Evolutionary conservation across 2,113 vertebrate genomes (phyloP).

Genomic region (Sminthopsis crassicaudata): DNA sequence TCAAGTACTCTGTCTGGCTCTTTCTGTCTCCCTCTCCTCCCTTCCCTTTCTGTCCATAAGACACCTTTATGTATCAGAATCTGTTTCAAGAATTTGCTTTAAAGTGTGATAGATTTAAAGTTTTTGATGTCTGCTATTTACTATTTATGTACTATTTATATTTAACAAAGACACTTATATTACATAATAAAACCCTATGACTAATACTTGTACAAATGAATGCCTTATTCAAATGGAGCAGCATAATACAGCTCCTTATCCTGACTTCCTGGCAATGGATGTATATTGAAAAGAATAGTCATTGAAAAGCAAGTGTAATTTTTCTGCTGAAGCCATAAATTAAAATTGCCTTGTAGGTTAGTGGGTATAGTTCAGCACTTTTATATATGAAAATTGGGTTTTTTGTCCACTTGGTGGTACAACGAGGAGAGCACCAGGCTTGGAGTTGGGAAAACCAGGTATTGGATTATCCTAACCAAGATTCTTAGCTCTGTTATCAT

Average conservation of each 20-base stretch:
- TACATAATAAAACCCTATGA: not conserved
- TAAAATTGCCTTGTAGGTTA: not conserved
- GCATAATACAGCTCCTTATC: not conserved
- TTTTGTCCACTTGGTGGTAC: not conserved
- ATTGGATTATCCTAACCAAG: not conserved
- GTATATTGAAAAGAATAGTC: not conserved
- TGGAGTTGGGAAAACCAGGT: not conserved
- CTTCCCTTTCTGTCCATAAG: not conserved
- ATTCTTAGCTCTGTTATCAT: not conserved
- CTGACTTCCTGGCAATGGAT: not conserved
- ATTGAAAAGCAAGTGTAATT: not conserved
- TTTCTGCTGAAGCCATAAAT: not conserved
- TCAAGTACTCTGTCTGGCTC: not conserved
- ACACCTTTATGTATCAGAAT: not conserved
- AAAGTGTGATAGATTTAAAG: conserved; percentile 22
- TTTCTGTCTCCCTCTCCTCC: not conserved
- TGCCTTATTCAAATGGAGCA: not conserved
- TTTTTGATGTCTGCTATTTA: conserved; percentile 5
- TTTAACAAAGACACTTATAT: not conserved
- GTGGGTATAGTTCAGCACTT: not conserved
- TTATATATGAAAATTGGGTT: not conserved
- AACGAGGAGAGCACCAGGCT: not conserved
- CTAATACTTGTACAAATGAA: conserved; percentile 1
- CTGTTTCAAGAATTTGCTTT: not conserved
- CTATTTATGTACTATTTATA: not conserved